phyloP scores from a whole-genome alignment of 2,797 vertebrate species.

The Cryptoblepharus egeriae region DNA sequence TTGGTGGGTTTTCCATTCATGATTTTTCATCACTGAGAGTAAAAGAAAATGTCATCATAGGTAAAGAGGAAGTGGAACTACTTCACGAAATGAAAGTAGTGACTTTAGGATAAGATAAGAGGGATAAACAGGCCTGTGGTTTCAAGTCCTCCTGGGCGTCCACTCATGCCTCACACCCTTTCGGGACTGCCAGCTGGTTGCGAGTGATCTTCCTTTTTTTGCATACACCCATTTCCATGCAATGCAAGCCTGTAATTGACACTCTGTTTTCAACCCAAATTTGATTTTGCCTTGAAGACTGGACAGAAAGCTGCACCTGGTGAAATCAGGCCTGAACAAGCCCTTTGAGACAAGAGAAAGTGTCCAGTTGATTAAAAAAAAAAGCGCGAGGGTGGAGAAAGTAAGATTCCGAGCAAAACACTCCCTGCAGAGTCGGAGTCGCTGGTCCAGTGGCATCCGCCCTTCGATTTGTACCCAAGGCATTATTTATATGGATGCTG shows the following conservation, averaged over 20 bases:
- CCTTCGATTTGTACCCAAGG: conserved; percentile 34
- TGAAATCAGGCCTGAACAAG: not conserved
- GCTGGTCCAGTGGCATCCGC: not conserved
- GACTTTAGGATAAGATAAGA: not conserved
- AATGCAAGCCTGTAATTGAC: not conserved
- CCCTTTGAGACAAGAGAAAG: conserved; percentile 14
- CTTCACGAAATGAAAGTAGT: not conserved
- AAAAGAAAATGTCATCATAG: too few species aligned
- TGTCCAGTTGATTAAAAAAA: conserved; percentile 20
- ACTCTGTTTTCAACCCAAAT: not conserved
- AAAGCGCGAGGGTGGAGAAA: conserved; percentile 26
- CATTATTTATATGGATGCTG: conserved; percentile 29
- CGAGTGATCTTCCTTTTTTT: not conserved
- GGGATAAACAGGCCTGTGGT: not conserved
- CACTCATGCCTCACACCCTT: not conserved
- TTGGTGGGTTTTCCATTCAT: too few species aligned
- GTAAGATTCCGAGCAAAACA: conserved; percentile 7
- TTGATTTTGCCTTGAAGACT: not conserved
- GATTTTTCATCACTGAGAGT: too few species aligned
- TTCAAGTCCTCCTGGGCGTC: not conserved
- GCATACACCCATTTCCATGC: conserved; percentile 7
- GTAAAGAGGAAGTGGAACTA: not conserved
- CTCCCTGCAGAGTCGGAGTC: conserved; percentile 9
- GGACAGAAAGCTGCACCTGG: not conserved
- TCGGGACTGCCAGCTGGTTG: not conserved